A percentile compares a stretch with the other conserved stretches of the same genome.
Evolutionary conservation across 2,888 invertebrate genomes (phyloP).

Genomic region (Acronicta psi): DNA sequence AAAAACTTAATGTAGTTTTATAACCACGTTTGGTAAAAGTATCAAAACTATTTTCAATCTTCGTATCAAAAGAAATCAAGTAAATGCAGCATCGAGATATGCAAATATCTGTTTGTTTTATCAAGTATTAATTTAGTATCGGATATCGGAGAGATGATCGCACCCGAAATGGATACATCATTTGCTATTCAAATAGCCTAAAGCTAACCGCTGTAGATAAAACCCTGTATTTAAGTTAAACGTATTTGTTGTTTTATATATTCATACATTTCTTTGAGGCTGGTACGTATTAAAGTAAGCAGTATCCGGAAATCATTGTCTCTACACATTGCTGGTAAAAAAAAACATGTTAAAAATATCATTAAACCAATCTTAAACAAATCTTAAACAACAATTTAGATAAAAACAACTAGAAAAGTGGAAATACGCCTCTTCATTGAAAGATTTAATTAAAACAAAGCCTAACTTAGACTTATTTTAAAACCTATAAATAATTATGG

Average conservation of each 20-base stretch:
- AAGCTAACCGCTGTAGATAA: constrained; percentile 63
- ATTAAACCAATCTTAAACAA: no score
- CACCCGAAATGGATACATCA: constrained; percentile 78
- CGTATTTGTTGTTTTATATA: constrained; percentile 39
- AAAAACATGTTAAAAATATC: no score
- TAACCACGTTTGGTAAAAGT: constrained; percentile 33
- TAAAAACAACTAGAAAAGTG: no score
- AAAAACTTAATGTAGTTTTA: no score
- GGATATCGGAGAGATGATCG: constrained; percentile 80
- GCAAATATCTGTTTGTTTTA: constrained; percentile 87
- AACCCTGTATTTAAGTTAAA: constrained; percentile 49
- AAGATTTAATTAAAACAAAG: no score
- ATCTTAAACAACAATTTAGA: no score
- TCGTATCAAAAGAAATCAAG: constrained; percentile 63
- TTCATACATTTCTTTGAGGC: constrained; percentile 30
- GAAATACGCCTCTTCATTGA: no score
- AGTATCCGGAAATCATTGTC: not conserved
- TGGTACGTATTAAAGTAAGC: not conserved
- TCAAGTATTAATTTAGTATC: constrained; percentile 82
- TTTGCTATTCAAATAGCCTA: constrained; percentile 85
- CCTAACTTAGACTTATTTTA: no score
- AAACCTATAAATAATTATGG: no score
- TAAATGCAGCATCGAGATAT: constrained; percentile 77
- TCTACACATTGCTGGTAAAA: no score
- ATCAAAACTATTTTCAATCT: constrained; percentile 66